Base-by-base conservation (phyloP, 2,797 vertebrate genomes). In the Cossypha caffra region DNA sequence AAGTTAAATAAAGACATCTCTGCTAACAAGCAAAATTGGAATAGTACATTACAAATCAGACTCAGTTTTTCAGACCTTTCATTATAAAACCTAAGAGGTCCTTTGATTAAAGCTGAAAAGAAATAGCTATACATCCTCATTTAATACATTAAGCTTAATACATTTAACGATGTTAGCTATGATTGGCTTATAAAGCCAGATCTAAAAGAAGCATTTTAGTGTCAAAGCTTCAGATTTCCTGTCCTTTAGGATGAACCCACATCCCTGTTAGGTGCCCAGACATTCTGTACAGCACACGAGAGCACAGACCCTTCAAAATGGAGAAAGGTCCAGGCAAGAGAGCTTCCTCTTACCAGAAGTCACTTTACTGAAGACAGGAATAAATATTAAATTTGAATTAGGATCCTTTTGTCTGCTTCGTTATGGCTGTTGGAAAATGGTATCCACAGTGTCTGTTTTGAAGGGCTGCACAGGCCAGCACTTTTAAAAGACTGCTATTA, bases 1-100 rank as follows among this genome's bases (percentile, higher is more conserved):
- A 92, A 95, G 86, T 91, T 94, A 96, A 95, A 95, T 78, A 95
- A 87, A 95, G 64, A 50, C 59, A 38, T 40, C 67, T 77, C 68
- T 52, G 45, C 76, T 93, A 96, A 85, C 81, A 87, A 94, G 80
- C 68, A 89, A 80, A 91, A 94, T 71, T 90, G 84, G 59, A 91
- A 89, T 85, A 85, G 93, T 77, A 33, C 63, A 82, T 96, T 59
- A 85, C n/a, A 69, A 74, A 94, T 48, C 55, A 79, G 42, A 79
- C 35, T 85, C 45, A 75, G 74, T 45, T 78, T 78, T 86, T 90
- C 67, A 90, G 77, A 76, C 38, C 33, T 47, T 82, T 92, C 74
- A 47, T 63, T 88, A 64, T 6, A 29, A 72, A 79, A 76, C 19
- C 48, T 54, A 61, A 87, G 55, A 79, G 48, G 50, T 64, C 59